Conservation (phyloP, 2,888 invertebrate genomes). For the Neuroscelio doddi region DNA sequence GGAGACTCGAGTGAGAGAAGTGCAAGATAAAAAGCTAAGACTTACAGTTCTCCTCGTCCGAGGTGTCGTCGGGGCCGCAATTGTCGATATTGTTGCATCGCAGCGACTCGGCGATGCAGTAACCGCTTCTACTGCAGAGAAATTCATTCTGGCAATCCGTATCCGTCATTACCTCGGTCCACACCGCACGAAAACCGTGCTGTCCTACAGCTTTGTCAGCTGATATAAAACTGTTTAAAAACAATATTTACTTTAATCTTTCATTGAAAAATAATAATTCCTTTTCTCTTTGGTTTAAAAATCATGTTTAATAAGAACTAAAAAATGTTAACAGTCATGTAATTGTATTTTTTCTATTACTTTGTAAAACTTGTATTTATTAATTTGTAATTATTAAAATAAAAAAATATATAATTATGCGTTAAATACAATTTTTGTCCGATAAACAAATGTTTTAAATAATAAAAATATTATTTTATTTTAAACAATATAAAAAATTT, state of each 20-base stretch:
- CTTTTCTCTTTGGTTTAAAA: no score
- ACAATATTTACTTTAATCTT: no score
- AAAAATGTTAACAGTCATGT: no score
- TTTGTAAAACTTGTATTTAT: no score
- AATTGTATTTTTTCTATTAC: no score
- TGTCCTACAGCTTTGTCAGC: constrained; percentile 96
- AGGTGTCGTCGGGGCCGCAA: constrained; percentile 86
- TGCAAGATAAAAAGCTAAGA: constrained; percentile 58
- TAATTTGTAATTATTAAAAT: no score
- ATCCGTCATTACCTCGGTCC: constrained; percentile 90
- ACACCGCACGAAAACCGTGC: constrained; percentile 92
- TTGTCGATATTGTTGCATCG: constrained; percentile 87
- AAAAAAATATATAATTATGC: no score
- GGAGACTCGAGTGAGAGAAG: constrained; percentile 35
- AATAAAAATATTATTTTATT: no score
- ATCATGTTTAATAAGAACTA: no score
- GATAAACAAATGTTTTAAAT: no score
- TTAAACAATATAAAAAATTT: background rate
- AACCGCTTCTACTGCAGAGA: constrained; percentile 80
- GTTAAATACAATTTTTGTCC: no score
- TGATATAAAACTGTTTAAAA: constrained; percentile 95
- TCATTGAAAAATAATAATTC: no score
- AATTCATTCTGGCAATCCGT: constrained; percentile 78
- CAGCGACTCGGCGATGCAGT: constrained; percentile 85
- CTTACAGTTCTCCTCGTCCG: constrained; percentile 88